Evolutionary conservation across 1,140 invertebrate genomes (phyloP).

Genomic region (Zaprionus ornatus): DNA sequence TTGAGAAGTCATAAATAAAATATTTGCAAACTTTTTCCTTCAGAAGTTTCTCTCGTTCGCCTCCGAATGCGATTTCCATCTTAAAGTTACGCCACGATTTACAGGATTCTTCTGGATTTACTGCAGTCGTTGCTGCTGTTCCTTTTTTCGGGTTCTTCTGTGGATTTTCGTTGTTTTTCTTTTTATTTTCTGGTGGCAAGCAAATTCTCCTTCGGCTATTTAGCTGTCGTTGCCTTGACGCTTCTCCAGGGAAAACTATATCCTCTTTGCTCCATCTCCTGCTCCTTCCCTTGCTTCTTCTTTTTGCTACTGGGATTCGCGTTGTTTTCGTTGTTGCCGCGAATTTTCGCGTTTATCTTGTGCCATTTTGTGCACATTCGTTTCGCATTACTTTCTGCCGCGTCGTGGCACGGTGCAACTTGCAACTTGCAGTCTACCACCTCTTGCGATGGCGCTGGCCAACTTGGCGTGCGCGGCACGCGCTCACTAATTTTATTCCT

Average conservation of each 20-base stretch:
- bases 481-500: constrained; percentile 80
- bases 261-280: no score
- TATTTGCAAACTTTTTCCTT: constrained; percentile 1
- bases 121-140: not conserved
- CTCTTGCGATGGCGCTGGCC: constrained; percentile 18
- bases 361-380: constrained; percentile 67
- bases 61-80: not conserved
- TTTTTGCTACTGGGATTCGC: not conserved
- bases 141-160: not conserved
- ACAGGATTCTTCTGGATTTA: constrained; percentile 8
- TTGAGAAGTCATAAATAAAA: constrained; percentile 7
- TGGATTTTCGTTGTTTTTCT: constrained; percentile 2
- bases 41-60: not conserved
- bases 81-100: not conserved
- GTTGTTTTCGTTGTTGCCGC: constrained; percentile 30
- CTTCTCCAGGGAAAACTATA: no score
- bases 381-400: constrained; percentile 60
- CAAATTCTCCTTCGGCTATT: constrained; percentile 41
- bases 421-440: constrained; percentile 44
- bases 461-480: constrained; percentile 71
- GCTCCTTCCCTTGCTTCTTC: not conserved
- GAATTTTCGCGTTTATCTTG: constrained; percentile 69
- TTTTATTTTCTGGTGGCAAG: constrained; percentile 8
- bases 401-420: not conserved
- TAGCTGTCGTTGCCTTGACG: constrained; percentile 41